Evolutionary conservation across 2,113 vertebrate species (phyloP), one percentile per base, ranked within the genome.

Genomic region (Labeo catla): DNA sequence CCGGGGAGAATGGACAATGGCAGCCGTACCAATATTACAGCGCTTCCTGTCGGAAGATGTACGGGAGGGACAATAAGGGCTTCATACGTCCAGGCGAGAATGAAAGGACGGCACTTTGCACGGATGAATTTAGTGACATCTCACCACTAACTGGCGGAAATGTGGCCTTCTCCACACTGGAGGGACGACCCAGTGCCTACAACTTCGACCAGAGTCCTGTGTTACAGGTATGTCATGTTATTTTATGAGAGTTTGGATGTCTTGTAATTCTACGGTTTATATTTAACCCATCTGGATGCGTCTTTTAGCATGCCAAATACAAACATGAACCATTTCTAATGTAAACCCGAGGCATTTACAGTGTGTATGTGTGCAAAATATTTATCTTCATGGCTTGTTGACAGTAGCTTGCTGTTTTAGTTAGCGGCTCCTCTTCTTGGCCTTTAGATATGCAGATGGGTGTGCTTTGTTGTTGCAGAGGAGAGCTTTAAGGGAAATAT

Each of bases 131-230:
- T 94, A 99, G 98, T 0, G 98, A 99, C 93, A 99, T 99, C 94
- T 99, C 98, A 12, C 98, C 98, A 0, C 94, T 99, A 72, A 98
- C 95, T 0, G 98, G 98, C 0, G 98, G 98, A 87, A 99, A 97
- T 0, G 97, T 99, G 89, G 98, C 98, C 63, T 99, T 99, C 92
- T 99, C 98, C 82, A 99, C 98, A 10, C 93, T 99, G 21, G 98
- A 99, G 91, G 97, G 97, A 74, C 94, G 97, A 12, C 98, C 98
- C 84, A 96, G 97, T 0, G 97, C 98, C 59, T 98, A 99, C 96
- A 97, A 95, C 86, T 99, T 98, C 0, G 98, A 99, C 7, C 95
- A 96, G 50, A 99, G 97, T 86, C 81, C 94, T 0, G 89, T 93
- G 0, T 86, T 99, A 79, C 97, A 98, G 98, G 98, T 99, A 83